phyloP scores from a whole-genome alignment of 2,113 vertebrate species.

The Excalfactoria chinensis region DNA sequence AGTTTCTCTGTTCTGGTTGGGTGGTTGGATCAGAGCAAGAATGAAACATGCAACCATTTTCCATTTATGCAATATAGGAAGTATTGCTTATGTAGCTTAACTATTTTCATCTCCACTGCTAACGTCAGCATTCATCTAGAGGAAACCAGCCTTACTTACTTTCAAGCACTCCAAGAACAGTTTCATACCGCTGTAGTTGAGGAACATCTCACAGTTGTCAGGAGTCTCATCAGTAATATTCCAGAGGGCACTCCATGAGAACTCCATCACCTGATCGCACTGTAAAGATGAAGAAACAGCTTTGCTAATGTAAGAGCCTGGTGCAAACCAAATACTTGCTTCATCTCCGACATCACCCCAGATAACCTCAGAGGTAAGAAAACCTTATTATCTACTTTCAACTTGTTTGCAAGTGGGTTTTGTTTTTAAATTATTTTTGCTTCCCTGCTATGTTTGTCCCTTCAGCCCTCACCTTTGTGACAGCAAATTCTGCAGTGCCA shows the following conservation, averaged over 20 bases:
- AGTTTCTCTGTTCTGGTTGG: not conserved
- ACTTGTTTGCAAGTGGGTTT: not conserved
- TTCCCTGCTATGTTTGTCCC: not conserved
- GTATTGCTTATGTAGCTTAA: not conserved
- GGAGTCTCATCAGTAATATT: conserved; percentile 99
- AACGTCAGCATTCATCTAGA: not conserved
- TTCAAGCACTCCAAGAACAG: conserved; percentile 96
- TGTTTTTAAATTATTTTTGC: not conserved
- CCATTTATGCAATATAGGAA: not conserved
- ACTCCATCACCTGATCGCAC: conserved; percentile 99
- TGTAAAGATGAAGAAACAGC: conserved; percentile 38
- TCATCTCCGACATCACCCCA: not conserved
- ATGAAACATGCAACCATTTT: not conserved
- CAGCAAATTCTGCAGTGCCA: not conserved
- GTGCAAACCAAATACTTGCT: not conserved
- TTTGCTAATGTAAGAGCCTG: not conserved
- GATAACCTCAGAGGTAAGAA: conserved; percentile 7
- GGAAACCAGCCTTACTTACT: conserved; percentile 72
- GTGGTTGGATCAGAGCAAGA: not conserved
- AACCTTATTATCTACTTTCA: not conserved
- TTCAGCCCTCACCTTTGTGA: not conserved
- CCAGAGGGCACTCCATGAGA: conserved; percentile 98
- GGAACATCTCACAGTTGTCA: conserved; percentile 98
- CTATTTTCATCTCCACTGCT: not conserved
- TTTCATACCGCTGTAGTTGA: conserved; percentile 94